Conservation (phyloP, 2,113 vertebrate species). For the Macaca mulatta region DNA sequence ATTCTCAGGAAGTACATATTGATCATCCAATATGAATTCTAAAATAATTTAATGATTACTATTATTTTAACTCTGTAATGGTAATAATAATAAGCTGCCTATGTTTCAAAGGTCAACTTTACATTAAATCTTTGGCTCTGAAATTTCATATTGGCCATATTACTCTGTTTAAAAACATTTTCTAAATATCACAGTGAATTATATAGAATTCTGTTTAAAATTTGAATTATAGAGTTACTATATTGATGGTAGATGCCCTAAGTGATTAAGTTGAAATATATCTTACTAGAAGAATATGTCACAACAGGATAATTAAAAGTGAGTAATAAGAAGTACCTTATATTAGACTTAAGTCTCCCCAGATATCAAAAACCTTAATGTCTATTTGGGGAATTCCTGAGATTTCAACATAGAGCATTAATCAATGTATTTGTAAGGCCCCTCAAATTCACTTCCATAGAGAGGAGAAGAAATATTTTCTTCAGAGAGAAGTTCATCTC, state of each 20-base stretch:
- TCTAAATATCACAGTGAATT: slow-evolving; percentile 1
- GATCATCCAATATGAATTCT: slow-evolving; percentile 17
- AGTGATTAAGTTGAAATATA: neutral
- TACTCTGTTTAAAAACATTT: slow-evolving; percentile 3
- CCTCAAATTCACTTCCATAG: slow-evolving; percentile 23
- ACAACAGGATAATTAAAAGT: slow-evolving; percentile 5
- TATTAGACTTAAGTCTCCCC: slow-evolving; percentile 29
- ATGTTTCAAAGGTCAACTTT: slow-evolving; percentile 13
- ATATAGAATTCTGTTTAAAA: neutral
- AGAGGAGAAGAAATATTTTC: slow-evolving; percentile 43
- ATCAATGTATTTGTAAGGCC: neutral
- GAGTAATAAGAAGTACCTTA: slow-evolving; percentile 35
- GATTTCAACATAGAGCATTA: neutral
- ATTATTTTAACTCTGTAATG: slow-evolving; percentile 51
- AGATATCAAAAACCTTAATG: slow-evolving; percentile 16
- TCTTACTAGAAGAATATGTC: slow-evolving; percentile 53
- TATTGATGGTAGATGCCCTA: neutral
- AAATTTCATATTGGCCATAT: neutral
- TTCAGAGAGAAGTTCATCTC: slow-evolving; percentile 53
- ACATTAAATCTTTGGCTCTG: neutral
- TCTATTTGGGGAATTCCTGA: neutral
- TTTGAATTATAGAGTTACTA: neutral
- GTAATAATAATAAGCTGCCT: neutral
- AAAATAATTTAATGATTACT: neutral
- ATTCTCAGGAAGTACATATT: neutral